A percentile compares a stretch with the other conserved stretches of the same genome.
Conservation (phyloP, 2,113 vertebrate species). For the Tamias sibiricus region DNA sequence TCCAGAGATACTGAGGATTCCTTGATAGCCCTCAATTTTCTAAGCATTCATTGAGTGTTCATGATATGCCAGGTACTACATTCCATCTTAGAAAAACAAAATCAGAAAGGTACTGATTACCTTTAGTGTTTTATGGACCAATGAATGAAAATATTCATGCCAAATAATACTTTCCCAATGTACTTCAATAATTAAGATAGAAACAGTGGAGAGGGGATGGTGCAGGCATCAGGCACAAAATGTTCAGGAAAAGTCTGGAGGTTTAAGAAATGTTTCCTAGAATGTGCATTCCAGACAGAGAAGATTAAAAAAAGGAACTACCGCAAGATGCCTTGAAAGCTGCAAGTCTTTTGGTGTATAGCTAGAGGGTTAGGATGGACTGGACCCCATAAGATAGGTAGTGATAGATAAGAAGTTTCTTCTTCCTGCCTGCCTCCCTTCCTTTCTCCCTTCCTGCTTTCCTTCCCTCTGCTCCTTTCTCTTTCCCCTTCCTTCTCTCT, state of each 20-base stretch:
- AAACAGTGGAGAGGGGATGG: background rate
- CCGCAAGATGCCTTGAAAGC: background rate
- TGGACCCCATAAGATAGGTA: background rate
- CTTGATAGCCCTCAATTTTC: background rate
- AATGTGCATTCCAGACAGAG: background rate
- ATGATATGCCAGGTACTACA: background rate
- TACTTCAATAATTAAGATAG: background rate
- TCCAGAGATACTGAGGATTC: background rate
- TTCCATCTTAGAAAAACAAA: background rate
- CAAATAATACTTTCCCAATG: background rate
- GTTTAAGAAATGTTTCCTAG: background rate
- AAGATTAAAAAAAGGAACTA: background rate
- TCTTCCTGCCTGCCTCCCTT: background rate
- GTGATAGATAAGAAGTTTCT: background rate
- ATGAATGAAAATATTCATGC: background rate
- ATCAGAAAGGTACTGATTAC: background rate
- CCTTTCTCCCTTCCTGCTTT: background rate
- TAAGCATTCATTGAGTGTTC: background rate
- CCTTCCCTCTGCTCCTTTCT: accelerated
- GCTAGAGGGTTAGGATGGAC: background rate
- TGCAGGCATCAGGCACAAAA: background rate
- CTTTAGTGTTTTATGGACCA: background rate
- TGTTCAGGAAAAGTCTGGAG: background rate
- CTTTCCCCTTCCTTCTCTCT: no score
- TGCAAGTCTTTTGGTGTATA: background rate